These are phyloP conservation scores for Spilogale gracilis DNA, from an alignment of 2,113 vertebrate species.

Conservation along the genomic window DNA sequence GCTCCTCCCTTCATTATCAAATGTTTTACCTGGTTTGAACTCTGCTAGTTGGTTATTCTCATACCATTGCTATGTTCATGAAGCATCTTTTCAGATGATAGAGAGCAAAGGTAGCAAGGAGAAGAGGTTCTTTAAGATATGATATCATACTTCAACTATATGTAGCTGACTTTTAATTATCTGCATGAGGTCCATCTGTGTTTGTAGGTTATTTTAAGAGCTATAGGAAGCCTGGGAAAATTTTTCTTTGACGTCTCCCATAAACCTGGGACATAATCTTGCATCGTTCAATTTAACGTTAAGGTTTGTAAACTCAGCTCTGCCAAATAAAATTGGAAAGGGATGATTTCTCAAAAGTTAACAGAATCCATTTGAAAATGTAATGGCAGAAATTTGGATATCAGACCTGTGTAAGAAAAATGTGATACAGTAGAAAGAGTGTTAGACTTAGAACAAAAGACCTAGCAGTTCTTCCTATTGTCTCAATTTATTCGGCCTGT, in stretches of 20 bases:
- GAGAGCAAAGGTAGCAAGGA: neutral
- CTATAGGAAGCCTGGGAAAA: neutral
- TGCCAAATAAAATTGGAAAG: neutral
- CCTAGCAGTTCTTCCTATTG: neutral
- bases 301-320: neutral
- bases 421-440: neutral
- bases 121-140: neutral
- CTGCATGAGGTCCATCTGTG: neutral
- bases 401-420: neutral
- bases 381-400: constrained; percentile 31
- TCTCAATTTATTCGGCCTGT: neutral
- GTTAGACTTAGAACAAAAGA: neutral
- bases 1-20: neutral
- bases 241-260: neutral
- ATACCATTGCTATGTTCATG: neutral
- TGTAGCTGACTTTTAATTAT: neutral
- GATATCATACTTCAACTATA: neutral
- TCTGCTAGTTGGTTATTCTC: neutral
- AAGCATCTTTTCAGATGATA: neutral
- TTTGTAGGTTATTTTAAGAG: constrained; percentile 23
- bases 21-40: constrained; percentile 18
- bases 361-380: constrained; percentile 12
- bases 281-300: neutral
- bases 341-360: neutral
- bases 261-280: neutral